Evolutionary conservation across 2,113 vertebrate species (phyloP).

Genomic region (Fregetta grallaria): DNA sequence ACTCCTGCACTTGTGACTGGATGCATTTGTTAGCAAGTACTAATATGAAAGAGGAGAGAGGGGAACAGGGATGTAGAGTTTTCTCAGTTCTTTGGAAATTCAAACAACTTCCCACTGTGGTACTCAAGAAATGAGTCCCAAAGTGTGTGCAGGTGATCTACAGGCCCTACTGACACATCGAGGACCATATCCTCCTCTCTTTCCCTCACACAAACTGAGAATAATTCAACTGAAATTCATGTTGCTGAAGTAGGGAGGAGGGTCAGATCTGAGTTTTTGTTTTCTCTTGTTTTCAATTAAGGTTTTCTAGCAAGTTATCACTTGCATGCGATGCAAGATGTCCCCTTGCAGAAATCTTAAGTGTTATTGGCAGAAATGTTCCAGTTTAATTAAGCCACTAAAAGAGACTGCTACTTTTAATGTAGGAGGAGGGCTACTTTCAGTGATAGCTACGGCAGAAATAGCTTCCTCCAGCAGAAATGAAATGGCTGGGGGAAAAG

Average conservation of each 20-base stretch:
- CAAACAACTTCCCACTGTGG: neutral
- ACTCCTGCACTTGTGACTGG: neutral
- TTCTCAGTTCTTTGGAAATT: neutral
- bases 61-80: neutral
- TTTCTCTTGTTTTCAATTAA: neutral
- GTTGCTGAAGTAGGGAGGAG: neutral
- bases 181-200: neutral
- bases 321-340: neutral
- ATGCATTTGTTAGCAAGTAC: neutral
- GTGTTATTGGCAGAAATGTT: constrained; percentile 4
- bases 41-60: neutral
- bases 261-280: neutral
- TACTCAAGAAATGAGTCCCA: neutral
- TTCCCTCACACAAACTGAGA: neutral
- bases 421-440: neutral
- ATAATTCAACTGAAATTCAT: neutral
- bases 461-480: neutral
- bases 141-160: neutral
- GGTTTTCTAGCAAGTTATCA: neutral
- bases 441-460: neutral
- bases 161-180: accelerated
- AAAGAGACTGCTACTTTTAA: neutral
- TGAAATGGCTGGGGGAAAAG: neutral
- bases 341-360: neutral
- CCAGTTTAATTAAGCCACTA: neutral